A percentile compares a stretch with the other conserved stretches of the same genome.
phyloP scores from a whole-genome alignment of 2,113 vertebrate genomes.

The Neofelis nebulosa region DNA sequence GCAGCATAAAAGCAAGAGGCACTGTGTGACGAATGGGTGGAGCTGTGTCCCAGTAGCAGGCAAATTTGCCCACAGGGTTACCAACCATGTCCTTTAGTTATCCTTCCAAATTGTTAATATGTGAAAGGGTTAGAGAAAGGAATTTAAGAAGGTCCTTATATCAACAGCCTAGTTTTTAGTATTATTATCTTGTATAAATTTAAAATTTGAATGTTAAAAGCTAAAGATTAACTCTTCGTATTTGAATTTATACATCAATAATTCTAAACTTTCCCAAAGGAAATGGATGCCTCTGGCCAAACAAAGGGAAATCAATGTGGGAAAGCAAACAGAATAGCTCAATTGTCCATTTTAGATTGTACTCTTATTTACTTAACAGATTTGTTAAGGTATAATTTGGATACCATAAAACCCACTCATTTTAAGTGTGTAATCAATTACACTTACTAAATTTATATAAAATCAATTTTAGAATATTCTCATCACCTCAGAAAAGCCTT shows the following conservation, averaged over 20 bases:
- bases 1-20: not conserved
- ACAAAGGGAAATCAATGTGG: not conserved
- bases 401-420: not conserved
- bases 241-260: not conserved
- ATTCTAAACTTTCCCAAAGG: not conserved
- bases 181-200: not conserved
- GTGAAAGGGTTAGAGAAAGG: not conserved
- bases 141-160: not conserved
- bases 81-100: not conserved
- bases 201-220: not conserved
- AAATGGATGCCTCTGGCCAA: not conserved
- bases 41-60: not conserved
- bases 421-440: not conserved
- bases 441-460: not conserved
- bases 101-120: not conserved
- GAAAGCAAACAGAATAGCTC: not conserved
- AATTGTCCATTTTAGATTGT: not conserved
- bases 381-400: not conserved
- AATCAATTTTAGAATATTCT: not conserved
- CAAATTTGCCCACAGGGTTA: not conserved
- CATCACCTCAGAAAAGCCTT: accelerated
- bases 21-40: accelerated
- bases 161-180: not conserved
- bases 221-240: not conserved
- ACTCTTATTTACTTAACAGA: not conserved